phyloP scores from a whole-genome alignment of 1,140 invertebrate genomes.

The Diachasmimorpha longicaudata region DNA sequence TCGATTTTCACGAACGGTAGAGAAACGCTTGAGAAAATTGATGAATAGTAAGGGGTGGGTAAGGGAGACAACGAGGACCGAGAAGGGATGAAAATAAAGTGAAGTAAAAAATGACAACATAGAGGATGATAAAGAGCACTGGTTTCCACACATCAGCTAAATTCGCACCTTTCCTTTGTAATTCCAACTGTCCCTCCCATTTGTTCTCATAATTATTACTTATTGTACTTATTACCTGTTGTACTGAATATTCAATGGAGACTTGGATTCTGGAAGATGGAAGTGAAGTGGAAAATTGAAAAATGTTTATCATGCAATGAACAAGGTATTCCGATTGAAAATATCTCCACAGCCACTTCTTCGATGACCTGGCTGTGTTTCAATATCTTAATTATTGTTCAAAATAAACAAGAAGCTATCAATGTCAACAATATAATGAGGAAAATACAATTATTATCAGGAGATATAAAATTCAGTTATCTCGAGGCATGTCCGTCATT shows the following conservation, averaged over 20 bases:
- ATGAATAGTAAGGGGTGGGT: background rate
- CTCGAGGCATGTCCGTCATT: background rate
- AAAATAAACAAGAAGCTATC: background rate
- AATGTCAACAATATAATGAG: background rate
- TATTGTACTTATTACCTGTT: background rate
- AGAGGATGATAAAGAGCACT: background rate
- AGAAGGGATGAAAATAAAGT: background rate
- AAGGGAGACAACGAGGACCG: background rate
- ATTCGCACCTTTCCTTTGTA: background rate
- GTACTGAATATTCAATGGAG: no score
- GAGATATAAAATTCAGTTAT: background rate
- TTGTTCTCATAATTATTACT: background rate
- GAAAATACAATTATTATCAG: background rate
- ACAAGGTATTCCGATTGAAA: constrained; percentile 42
- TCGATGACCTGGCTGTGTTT: constrained; percentile 34
- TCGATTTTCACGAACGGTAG: background rate
- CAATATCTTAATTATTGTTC: background rate
- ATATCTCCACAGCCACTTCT: constrained; percentile 45
- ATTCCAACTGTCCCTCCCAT: background rate
- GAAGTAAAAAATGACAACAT: background rate
- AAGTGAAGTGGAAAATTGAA: background rate
- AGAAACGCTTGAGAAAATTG: background rate
- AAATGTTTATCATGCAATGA: background rate
- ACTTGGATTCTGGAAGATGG: background rate
- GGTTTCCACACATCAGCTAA: background rate